Evolutionary conservation across 2,797 vertebrate genomes (phyloP).

Genomic region (Gila robusta): DNA sequence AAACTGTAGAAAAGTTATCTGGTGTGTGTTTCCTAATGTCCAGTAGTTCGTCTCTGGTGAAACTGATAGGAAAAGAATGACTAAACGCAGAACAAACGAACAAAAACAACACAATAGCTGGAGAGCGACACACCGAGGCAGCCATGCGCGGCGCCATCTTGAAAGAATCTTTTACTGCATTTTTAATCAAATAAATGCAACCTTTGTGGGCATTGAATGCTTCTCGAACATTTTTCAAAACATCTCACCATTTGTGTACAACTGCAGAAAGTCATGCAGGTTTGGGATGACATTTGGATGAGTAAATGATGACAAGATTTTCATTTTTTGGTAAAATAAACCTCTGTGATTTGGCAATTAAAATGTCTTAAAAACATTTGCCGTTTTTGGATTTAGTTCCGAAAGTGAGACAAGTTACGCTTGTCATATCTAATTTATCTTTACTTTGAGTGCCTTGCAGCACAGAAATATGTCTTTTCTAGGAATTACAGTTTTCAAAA

Average conservation of each 20-base stretch:
- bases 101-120: too few relatives aligned
- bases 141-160: too few relatives aligned
- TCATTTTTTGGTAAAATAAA: neutral
- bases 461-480: neutral
- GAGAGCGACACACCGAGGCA: too few relatives aligned
- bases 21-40: too few relatives aligned
- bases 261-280: neutral
- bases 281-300: neutral
- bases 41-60: too few relatives aligned
- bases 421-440: neutral
- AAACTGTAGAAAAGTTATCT: too few relatives aligned
- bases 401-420: neutral
- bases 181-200: too few relatives aligned
- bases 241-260: neutral
- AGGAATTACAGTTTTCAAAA: slow-evolving; percentile 2
- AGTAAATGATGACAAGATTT: slow-evolving; percentile 3
- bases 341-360: slow-evolving; percentile 1
- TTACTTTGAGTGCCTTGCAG: neutral
- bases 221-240: neutral
- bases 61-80: too few relatives aligned
- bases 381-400: neutral
- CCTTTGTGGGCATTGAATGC: neutral
- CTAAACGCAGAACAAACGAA: too few relatives aligned
- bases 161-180: too few relatives aligned
- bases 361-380: neutral